Evolutionary conservation across 2,797 vertebrate species (phyloP).

Genomic region (Monodelphis domestica): DNA sequence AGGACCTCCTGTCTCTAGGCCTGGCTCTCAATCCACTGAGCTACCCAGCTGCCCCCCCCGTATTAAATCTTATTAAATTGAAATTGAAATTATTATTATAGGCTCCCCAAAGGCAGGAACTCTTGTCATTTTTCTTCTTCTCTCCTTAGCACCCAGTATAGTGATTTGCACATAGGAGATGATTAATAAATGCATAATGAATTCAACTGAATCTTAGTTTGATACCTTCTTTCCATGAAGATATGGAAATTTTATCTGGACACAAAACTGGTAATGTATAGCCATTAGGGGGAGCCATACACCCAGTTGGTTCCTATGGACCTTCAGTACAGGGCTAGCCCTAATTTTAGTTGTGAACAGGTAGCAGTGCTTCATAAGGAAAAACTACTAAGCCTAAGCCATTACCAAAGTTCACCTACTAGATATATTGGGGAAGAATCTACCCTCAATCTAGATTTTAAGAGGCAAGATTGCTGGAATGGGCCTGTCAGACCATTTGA

Average conservation of each 20-base stretch:
- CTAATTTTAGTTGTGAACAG: constrained; percentile 61
- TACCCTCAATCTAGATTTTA: neutral
- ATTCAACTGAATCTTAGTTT: neutral
- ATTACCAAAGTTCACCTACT: constrained; percentile 8
- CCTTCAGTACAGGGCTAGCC: constrained; percentile 56
- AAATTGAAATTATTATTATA: too few species aligned
- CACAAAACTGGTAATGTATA: constrained; percentile 9
- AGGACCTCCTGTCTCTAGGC: too few species aligned
- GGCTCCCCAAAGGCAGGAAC: too few species aligned
- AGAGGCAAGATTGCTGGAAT: neutral
- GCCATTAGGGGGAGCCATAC: constrained; percentile 35
- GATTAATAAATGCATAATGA: neutral
- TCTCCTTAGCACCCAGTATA: neutral
- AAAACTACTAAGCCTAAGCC: constrained; percentile 6
- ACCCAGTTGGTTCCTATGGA: constrained; percentile 16
- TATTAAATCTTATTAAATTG: too few species aligned
- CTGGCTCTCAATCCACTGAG: too few species aligned
- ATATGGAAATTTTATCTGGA: constrained; percentile 3
- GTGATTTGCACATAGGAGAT: neutral
- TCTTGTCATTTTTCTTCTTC: too few species aligned
- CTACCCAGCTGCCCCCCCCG: too few species aligned
- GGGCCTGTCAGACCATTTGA: neutral
- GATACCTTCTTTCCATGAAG: neutral
- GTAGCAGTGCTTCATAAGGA: constrained; percentile 55
- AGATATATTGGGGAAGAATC: constrained; percentile 32